These are phyloP conservation scores for Egretta garzetta DNA, from an alignment of 2,113 vertebrate species.

Conservation along the genomic window DNA sequence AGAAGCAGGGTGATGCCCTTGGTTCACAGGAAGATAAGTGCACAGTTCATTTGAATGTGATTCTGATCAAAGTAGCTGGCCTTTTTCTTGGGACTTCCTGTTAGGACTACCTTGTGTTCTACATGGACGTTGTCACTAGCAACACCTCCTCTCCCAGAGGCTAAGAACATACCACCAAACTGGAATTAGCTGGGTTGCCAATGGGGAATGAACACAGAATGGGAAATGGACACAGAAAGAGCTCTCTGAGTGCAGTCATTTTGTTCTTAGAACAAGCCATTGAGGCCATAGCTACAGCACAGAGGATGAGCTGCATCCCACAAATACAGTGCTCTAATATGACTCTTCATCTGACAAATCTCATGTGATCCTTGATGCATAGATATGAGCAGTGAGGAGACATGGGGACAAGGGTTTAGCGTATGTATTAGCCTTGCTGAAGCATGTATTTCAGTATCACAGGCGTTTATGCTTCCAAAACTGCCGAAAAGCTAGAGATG, in stretches of 20 bases:
- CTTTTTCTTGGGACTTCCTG: neutral
- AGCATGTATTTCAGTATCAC: neutral
- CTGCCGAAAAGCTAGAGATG: neutral
- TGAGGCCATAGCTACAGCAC: neutral
- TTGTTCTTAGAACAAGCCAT: neutral
- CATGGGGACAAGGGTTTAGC: neutral
- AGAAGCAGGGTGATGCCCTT: neutral
- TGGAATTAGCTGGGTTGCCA: neutral
- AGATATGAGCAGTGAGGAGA: neutral
- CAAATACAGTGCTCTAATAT: too few relatives aligned
- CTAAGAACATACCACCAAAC: neutral
- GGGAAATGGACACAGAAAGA: neutral
- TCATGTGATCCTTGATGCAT: neutral
- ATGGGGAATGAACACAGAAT: neutral
- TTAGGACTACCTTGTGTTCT: neutral
- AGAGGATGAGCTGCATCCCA: neutral
- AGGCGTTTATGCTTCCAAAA: neutral
- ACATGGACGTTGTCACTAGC: neutral
- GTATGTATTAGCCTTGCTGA: neutral
- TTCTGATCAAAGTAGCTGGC: neutral
- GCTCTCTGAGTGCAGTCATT: neutral
- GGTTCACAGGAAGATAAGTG: neutral
- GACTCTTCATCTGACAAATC: neutral
- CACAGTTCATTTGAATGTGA: neutral
- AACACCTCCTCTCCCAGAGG: neutral